Base-by-base conservation (phyloP, 2,113 vertebrate genomes). In the Pseudorasbora parva region DNA sequence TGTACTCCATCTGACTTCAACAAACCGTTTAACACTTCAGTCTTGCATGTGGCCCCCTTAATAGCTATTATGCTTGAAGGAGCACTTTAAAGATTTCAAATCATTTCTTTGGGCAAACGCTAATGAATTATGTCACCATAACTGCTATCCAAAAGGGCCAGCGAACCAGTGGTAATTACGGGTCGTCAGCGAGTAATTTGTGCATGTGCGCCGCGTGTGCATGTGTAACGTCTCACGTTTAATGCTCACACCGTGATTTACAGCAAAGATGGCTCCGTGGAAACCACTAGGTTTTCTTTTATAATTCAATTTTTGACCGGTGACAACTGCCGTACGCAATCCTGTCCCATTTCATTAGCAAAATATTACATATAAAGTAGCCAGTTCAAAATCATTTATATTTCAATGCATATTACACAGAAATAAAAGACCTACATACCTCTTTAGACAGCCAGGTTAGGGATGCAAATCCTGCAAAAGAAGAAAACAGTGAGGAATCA, bases 11-110 rank as follows among this genome's bases (percentile, higher is more conserved):
- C 96, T 95, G 96, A 96, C 97, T 97, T 96, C 96, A 97, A 96
- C 97, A 97, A 97, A 96, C 95, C 96, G 96, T 96, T 99, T 97
- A 98, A 97, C 96, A 93, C 95, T 96, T 95, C 92, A 93, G 95
- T 91, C 95, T 95, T 95, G 95, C 96, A 94, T 95, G 95, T 96
- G 96, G 95, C 95, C 95, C 95, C 95, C 95, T 95, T 97, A 97
- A 97, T 96, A 96, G 96, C 95, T 96, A 96, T 97, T 98, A 96
- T 96, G 97, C 97, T 97, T 96, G 95, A 95, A 96, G 96, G 96
- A 96, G 95, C 97, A 94, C 92, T 94, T 93, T 92, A 92, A 93
- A 91, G 89, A 93, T 90, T 92, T 92, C 90, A 90, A 93, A 93
- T 94, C 90, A 93, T 92, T 92, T 93, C 91, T 93, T 91, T 92